Conservation (phyloP, 2,113 vertebrate genomes). For the Crotalus helleri region DNA sequence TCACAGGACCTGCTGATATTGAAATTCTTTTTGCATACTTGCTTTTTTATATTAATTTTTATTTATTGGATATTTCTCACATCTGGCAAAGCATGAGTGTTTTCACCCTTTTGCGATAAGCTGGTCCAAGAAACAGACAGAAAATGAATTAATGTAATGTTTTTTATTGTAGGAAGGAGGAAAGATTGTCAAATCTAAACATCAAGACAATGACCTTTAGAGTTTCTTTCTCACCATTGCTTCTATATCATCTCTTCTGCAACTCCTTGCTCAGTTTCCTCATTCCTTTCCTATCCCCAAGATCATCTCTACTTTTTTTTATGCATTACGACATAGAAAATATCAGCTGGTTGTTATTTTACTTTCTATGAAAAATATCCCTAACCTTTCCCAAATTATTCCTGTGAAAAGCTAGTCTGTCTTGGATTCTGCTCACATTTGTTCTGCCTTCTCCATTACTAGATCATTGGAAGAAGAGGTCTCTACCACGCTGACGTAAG, state of each 20-base stretch:
- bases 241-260: not conserved
- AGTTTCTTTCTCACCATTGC: not conserved
- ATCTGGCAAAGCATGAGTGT: not conserved
- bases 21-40: constrained; percentile 59
- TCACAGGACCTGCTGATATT: constrained; percentile 54
- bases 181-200: not conserved
- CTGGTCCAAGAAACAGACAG: not conserved
- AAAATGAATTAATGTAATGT: too few relatives aligned
- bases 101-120: not conserved
- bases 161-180: not conserved
- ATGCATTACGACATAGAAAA: not conserved
- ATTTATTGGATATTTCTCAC: not conserved
- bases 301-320: not conserved
- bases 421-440: not conserved
- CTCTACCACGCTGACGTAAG: not conserved
- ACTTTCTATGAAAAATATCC: not conserved
- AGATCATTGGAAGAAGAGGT: not conserved
- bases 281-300: not conserved
- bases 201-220: not conserved
- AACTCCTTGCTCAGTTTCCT: not conserved
- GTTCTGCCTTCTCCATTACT: not conserved
- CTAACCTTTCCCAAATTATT: not conserved
- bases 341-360: not conserved
- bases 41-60: not conserved
- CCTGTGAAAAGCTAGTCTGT: not conserved